Base-by-base conservation (phyloP, 2,113 vertebrate genomes). In the Ramphastos sulfuratus region DNA sequence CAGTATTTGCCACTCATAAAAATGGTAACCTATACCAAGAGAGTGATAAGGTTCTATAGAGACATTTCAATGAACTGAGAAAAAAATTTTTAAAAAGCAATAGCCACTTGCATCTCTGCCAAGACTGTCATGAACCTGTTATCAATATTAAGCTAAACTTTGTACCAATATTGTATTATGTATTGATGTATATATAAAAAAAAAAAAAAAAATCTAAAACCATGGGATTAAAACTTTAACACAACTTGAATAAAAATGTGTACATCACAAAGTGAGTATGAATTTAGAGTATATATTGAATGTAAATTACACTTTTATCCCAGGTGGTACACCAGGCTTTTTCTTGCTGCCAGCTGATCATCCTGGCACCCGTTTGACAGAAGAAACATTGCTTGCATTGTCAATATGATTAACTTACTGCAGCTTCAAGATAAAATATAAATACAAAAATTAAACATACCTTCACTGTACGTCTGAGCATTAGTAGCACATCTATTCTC, bases 381-480 rank as follows among this genome's bases (percentile, higher is more conserved):
- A 70, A 90, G 74, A 31, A 71, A 56, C 30, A 70, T 35, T 71
- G 28, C 15, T 88, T 59, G 67, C 35, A 28, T n/a, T 65, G 79
- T 89, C 76, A 81, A 30, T 50, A 81, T 39, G 88, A 66, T 42
- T 46, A 67, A 79, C 35, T 59, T 39, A 82, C 39, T 61, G 56
- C 20, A 56, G 31, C 48, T 65, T 58, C 72, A n/a, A n/a, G n/a
- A n/a, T n/a, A n/a, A n/a, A n/a, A 85, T 20, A 50, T 15, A 78
- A 95, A 87, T 4, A 93, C 61, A 87, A 91, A 93, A 74, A 30
- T 16, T 64, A 90, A 91, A 77, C 78, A 24, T 97, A 99, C 99
- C 98, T 98, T 98, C 82, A 99, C 98, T 3, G 98, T 99, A 94
- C 95, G 89, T 89, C 98, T 99, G 82, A 99, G 97, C 1, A 97